Base-by-base conservation (phyloP, 2,797 vertebrate genomes). In the Spea hammondii region DNA sequence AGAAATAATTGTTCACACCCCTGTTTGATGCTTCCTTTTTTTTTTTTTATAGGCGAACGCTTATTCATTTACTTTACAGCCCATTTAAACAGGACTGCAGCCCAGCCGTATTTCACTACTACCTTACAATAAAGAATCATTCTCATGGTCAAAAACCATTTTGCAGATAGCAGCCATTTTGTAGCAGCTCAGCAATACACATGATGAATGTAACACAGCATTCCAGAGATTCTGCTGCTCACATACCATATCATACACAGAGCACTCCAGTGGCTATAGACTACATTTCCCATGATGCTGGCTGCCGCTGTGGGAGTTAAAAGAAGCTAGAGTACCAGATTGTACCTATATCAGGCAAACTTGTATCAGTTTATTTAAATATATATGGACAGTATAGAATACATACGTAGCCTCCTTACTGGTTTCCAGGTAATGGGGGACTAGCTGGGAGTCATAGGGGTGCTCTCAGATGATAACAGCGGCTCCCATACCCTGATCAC, bases 141-240 rank as follows among this genome's bases (percentile, higher is more conserved):
- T 72, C 50, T 65, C 60, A 8, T 57, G 60, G 60, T 54, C 49
- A 77, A 60, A 77, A 68, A 60, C 80, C 80, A 82, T 82, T 82
- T 82, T 78, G 65, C 70, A 82, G 72, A 17, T 65, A 82, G 80
- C 80, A 74, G 80, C 80, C 80, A 82, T 82, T 78, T 82, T 82
- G 75, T 74, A 82, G 80, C 59, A 68, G 70, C 48, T 65, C 45
- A 65, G 47, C 44, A 55, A 74, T 44, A 65, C 11, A 14, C 70
- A 53, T n/a, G 67, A 70, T 10, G 64, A n/a, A 73, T 32, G 65
- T 32, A 5, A 62, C 70, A 50, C 60, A 45, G 32, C 32, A 44
- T 72, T 55, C 62, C 65, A 50, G 10, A 10, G 14, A 57, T 50
- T 57, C 54, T 47, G 4, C 4, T 4, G 54, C 59, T 50, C 46